Base-by-base conservation (phyloP, 1,140 invertebrate species). In the Polypedilum vanderplanki region DNA sequence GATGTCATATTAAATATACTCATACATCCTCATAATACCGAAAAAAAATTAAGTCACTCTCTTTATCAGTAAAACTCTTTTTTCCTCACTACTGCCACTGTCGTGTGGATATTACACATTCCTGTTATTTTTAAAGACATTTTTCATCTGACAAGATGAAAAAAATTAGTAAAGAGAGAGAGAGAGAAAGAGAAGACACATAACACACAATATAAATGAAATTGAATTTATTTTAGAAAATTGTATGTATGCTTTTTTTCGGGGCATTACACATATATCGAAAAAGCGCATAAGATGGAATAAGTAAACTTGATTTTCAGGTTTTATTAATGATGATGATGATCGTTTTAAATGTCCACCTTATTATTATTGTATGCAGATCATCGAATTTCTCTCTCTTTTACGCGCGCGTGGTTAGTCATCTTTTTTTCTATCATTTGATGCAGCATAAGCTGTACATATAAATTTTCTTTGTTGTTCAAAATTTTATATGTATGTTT, bases 301-400 rank as follows among this genome's bases (percentile, higher is more conserved):
- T 57, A 33, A 33, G 24, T 33, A 74, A 40, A 20, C 40, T 74
- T 74, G 73, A 41, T 41, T 41, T 74, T 70, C 65, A 18, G 20
- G 65, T 70, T 70, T 70, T 70, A 70, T 70, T 70, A 70, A 70
- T 70, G 65, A 70, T 70, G 65, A 70, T 70, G 15, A 70, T 33
- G 15, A 70, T 70, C 17, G 18, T 70, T 57, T 70, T 70, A 70
- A 70, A 70, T 70, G 65, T 70, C 65, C 65, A 70, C 65, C 20
- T 22, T 20, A 70, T 20, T 70, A 70, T 70, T 22, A 18, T 20
- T 70, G 20, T 20, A 70, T 70, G 65, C 65, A 70, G 65, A 70
- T 70, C 65, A 70, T 22, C 20, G 65, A 70, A 20, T 70, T 22
- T 70, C 17, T 70, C 9, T 67, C n/a, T 33, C 46, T 57, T n/a